A percentile compares a stretch with the other conserved stretches of the same genome.
These are phyloP conservation scores for Hyperopisus bebe DNA, from an alignment of 2,113 vertebrate genomes.

Conservation along the genomic window DNA sequence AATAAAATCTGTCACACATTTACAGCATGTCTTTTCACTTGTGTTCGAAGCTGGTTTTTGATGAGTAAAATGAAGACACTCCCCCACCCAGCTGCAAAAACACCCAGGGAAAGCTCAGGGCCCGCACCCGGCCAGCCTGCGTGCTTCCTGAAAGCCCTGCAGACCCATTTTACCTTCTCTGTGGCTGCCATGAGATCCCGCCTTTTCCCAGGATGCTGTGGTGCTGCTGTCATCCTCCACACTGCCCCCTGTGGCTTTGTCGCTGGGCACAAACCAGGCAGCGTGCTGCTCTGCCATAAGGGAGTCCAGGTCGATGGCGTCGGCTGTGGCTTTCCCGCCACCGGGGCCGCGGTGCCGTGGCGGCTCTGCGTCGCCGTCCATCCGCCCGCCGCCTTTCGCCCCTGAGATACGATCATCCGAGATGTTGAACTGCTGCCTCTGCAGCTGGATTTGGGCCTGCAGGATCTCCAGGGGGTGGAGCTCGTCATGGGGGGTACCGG, in stretches of 20 bases:
- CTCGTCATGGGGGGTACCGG: slow-evolving; percentile 80
- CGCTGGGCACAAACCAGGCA: slow-evolving; percentile 91
- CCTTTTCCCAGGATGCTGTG: slow-evolving; percentile 91
- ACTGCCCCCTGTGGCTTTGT: slow-evolving; percentile 89
- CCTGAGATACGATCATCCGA: slow-evolving; percentile 93
- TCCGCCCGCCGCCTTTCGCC: slow-evolving; percentile 77
- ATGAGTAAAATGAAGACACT: neutral
- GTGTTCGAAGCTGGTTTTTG: neutral
- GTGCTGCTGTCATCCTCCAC: slow-evolving; percentile 87
- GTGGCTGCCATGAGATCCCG: slow-evolving; percentile 79
- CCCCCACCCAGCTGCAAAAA: neutral
- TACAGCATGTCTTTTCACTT: neutral
- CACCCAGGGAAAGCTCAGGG: neutral
- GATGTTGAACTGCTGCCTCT: slow-evolving; percentile 98
- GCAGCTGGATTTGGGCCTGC: slow-evolving; percentile 98
- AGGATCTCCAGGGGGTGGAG: slow-evolving; percentile 96
- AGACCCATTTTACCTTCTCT: slow-evolving; percentile 84
- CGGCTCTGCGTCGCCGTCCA: slow-evolving; percentile 77
- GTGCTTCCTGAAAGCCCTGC: neutral
- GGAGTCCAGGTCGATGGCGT: slow-evolving; percentile 97
- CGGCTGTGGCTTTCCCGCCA: slow-evolving; percentile 83
- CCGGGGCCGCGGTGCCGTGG: slow-evolving; percentile 74
- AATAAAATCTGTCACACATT: neutral
- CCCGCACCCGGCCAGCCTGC: neutral
- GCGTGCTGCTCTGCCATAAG: slow-evolving; percentile 97